These are phyloP conservation scores for Macrophya alboannulata DNA, from an alignment of 2,888 invertebrate species.

Conservation along the genomic window DNA sequence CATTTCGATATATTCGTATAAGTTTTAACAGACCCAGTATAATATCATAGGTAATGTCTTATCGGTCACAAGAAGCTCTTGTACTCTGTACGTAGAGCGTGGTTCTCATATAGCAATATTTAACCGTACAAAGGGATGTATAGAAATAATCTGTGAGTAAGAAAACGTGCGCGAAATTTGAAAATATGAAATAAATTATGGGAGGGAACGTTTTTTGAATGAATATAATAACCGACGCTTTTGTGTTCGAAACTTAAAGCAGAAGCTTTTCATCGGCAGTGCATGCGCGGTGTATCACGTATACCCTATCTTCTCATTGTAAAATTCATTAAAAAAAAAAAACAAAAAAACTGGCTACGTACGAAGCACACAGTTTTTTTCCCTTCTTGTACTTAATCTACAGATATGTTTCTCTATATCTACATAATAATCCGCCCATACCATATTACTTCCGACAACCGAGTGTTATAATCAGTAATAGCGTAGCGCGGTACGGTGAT, in stretches of 20 bases:
- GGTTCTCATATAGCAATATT: too few species aligned
- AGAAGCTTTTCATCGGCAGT: neutral
- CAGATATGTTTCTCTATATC: neutral
- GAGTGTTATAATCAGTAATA: conserved; percentile 26
- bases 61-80: neutral
- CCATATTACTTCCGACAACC: conserved; percentile 8
- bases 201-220: too few species aligned
- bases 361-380: neutral
- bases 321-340: neutral
- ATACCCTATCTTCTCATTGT: neutral
- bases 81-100: neutral
- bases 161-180: conserved; percentile 5
- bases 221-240: too few species aligned
- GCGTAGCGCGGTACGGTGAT: conserved; percentile 7
- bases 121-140: neutral
- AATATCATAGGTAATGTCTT: neutral
- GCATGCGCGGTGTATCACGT: neutral
- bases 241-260: too few species aligned
- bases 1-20: too few species aligned
- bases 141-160: neutral
- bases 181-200: neutral
- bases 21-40: too few species aligned
- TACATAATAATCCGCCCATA: conserved; percentile 18
- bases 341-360: neutral
- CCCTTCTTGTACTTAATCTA: neutral